Base-by-base conservation (phyloP, 1,140 invertebrate species). In the Neelides sp. region DNA sequence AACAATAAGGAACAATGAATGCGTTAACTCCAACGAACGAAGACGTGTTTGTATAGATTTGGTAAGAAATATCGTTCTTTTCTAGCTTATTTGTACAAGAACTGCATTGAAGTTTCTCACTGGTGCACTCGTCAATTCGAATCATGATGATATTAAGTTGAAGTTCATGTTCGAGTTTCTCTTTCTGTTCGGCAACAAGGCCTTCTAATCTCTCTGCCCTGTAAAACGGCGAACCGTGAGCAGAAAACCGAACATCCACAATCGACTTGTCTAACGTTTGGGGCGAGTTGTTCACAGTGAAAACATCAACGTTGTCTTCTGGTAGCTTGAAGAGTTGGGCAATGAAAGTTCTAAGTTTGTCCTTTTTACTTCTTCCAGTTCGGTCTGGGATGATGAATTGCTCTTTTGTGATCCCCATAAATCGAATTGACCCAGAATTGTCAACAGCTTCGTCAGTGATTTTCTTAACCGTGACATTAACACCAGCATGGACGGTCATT, bases 151-250 rank as follows among this genome's bases (percentile, higher is more conserved):
- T 80, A 61, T 78, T 72, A 0, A 83, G 70, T 23, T 78, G 77
- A 7, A 91, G 68, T 28, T 78, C 73, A 23, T 73, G 65, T 66
- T 86, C 81, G 40, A 89, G 65, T 68, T 78, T 71, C 36, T 75
- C 69, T 57, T 80, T 75, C 58, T 83, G 72, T 20, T 74, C 69
- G 3, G 75, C 73, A n/a, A 86, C 71, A 48, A 85, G 77, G 1
- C 83, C 83, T 58, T 94, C 87, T 1, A 93, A 68, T 64, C 81
- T 85, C 66, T 89, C 85, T 0, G 86, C 71, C 1, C 79, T 76
- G 62, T 89, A 90, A 64, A 91, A 93, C 0, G 90, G 90, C 0
- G 88, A 92, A 0, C 84, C 85, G 65, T 94, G 90, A 0, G 85
- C 90, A 1, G 89, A 84, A 66, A 85, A 96, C 55, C 90, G 70